A percentile compares a stretch with the other conserved stretches of the same genome.
These are phyloP conservation scores for Acomys russatus DNA, from an alignment of 2,797 vertebrate genomes.

Conservation along the genomic window DNA sequence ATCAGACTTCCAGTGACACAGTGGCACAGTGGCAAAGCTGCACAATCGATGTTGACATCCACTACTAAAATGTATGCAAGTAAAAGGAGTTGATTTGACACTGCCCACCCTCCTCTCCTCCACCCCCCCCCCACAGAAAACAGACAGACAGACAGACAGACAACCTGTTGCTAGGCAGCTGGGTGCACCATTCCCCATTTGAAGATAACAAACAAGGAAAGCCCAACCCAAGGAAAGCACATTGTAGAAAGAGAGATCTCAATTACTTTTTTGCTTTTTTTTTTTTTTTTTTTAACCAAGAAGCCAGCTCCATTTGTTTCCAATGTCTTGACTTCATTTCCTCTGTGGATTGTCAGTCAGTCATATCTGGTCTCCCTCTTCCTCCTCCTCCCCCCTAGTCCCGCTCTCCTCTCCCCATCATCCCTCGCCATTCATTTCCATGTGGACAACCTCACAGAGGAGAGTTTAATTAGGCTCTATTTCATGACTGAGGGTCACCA, in stretches of 20 bases:
- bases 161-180: background rate
- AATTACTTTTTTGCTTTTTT: background rate
- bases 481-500: background rate
- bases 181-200: background rate
- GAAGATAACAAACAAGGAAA: background rate
- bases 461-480: background rate
- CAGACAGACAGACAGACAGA: background rate
- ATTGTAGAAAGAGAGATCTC: slow-evolving; percentile 38
- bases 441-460: no score
- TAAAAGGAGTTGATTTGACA: background rate
- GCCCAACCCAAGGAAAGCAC: slow-evolving; percentile 5
- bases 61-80: background rate
- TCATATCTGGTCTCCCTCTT: background rate
- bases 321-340: slow-evolving; percentile 65
- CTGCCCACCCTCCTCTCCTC: background rate
- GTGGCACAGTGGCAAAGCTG: background rate
- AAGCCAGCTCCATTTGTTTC: slow-evolving; percentile 52
- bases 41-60: background rate
- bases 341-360: background rate
- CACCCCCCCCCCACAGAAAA: background rate
- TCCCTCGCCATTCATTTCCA: background rate
- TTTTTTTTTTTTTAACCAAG: slow-evolving; percentile 35
- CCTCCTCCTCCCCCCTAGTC: no score
- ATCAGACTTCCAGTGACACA: background rate
- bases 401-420: background rate